Conservation (phyloP, 2,113 vertebrate species). For the Elaphurus davidianus region DNA sequence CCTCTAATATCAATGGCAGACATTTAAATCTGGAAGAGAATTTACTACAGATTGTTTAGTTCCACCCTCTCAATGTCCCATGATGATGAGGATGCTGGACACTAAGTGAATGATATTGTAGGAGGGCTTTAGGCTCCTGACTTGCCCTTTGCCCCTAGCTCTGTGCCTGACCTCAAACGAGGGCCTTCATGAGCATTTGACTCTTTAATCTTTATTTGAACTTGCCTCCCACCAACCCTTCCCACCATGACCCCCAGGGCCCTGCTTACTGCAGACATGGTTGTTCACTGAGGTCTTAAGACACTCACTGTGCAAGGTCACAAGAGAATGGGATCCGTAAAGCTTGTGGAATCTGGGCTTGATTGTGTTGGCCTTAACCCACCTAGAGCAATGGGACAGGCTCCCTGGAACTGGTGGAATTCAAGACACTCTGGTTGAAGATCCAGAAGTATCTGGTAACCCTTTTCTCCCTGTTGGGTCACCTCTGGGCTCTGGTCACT, state of each 20-base stretch:
- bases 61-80: not conserved
- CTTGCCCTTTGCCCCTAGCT: not conserved
- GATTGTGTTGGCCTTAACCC: conserved; percentile 55
- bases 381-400: conserved; percentile 79
- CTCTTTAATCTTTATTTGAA: not conserved
- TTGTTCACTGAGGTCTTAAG: not conserved
- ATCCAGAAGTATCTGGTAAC: conserved; percentile 90
- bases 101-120: not conserved
- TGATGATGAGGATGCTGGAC: too few species aligned
- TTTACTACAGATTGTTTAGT: not conserved
- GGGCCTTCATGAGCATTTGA: not conserved
- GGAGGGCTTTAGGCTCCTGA: not conserved
- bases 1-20: not conserved
- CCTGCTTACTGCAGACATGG: not conserved
- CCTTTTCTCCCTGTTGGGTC: not conserved
- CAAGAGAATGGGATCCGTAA: not conserved
- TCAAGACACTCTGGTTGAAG: conserved; percentile 92
- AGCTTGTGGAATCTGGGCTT: not conserved
- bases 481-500: not conserved
- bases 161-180: not conserved
- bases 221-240: not conserved
- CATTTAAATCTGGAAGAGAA: not conserved
- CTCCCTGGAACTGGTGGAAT: conserved; percentile 87
- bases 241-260: not conserved
- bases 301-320: not conserved